Percentiles rank a stretch among this genome's conserved stretches.
Conservation (phyloP, 2,113 vertebrate species). For the Actinemys pallida region DNA sequence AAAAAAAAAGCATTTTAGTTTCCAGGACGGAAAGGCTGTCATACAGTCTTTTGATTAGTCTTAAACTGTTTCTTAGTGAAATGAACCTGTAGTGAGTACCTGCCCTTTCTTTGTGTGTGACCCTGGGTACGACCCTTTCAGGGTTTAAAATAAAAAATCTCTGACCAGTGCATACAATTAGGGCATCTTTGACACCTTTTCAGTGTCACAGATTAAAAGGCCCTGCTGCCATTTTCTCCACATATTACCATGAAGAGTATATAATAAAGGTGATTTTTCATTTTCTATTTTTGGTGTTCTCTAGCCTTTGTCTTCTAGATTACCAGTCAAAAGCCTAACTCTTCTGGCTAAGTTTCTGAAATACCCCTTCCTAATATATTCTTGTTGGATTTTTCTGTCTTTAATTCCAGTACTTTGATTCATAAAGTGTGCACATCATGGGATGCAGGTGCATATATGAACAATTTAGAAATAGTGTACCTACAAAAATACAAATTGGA, state of each 20-base stretch:
- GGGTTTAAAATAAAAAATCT: not conserved
- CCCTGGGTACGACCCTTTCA: not conserved
- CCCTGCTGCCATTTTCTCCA: not conserved
- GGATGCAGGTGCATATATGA: not conserved
- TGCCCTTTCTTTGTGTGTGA: not conserved
- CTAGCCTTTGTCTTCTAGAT: not conserved
- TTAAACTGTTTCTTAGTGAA: not conserved
- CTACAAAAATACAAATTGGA: not conserved
- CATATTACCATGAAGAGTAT: not conserved
- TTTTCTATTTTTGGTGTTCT: not conserved
- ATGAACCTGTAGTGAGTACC: not conserved
- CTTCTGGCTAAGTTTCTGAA: not conserved
- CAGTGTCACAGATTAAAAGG: not conserved
- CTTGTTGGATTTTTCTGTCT: not conserved
- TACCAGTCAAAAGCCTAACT: not conserved
- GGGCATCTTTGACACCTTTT: not conserved
- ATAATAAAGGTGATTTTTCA: not conserved
- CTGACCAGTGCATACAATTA: not conserved
- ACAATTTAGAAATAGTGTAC: not conserved
- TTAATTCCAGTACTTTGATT: not conserved
- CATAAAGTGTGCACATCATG: not conserved
- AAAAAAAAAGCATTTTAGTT: constrained; percentile 33
- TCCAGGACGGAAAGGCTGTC: not conserved
- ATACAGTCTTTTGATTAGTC: not conserved
- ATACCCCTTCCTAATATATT: not conserved